Evolutionary conservation across 1,140 invertebrate genomes (phyloP).

Genomic region (Anoplophora glabripennis): DNA sequence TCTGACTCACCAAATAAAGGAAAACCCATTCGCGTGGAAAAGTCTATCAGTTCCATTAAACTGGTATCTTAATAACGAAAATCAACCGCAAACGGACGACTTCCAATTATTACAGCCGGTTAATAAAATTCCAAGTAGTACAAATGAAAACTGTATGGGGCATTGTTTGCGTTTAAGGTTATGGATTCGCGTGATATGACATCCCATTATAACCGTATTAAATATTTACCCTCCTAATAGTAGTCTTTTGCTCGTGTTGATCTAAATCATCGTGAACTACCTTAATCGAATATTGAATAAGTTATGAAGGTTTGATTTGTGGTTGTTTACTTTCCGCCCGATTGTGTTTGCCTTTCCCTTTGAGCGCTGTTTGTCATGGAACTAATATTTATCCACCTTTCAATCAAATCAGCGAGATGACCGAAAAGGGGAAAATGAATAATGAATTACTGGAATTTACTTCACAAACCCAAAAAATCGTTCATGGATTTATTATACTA

Average conservation of each 20-base stretch:
- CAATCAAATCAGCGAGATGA: not conserved
- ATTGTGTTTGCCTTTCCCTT: constrained; percentile 5
- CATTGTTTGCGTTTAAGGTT: constrained; percentile 44
- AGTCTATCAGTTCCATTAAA: no score
- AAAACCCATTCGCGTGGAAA: no score
- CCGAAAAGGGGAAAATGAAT: not conserved
- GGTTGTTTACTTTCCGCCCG: constrained; percentile 26
- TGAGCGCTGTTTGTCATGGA: not conserved
- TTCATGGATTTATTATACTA: no score
- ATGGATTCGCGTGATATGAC: constrained; percentile 46
- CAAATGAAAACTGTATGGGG: constrained; percentile 3
- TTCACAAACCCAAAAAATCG: no score
- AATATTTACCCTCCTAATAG: constrained; percentile 47
- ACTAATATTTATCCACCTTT: not conserved
- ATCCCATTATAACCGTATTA: constrained; percentile 44
- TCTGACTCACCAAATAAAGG: no score
- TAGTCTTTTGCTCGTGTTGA: constrained; percentile 48
- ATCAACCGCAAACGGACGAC: no score
- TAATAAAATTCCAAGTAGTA: constrained; percentile 1
- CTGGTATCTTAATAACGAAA: no score
- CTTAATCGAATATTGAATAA: constrained; percentile 48
- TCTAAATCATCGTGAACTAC: constrained; percentile 45
- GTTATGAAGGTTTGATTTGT: constrained; percentile 44
- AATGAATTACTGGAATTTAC: not conserved
- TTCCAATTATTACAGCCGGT: no score